Evolutionary conservation across 2,888 invertebrate species (phyloP).

Genomic region (Melolontha melolontha): DNA sequence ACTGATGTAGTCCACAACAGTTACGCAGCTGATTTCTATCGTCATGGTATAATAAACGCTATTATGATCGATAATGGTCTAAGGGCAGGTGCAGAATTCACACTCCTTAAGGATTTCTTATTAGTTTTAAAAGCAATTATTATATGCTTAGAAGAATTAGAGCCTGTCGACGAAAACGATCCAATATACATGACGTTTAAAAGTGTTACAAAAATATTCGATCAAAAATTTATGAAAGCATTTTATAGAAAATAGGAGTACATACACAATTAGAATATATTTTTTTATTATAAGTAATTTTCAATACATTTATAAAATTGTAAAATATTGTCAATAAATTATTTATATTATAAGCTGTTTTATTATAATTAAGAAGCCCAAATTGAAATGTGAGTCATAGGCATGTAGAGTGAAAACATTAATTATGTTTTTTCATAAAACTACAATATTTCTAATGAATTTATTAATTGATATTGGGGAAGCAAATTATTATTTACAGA

Average conservation of each 20-base stretch:
- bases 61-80: conserved; percentile 45
- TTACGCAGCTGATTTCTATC: conserved; percentile 46
- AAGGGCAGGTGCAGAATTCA: conserved; percentile 42
- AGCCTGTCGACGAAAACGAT: conserved; percentile 38
- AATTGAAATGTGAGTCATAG: too few species aligned
- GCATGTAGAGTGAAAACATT: too few species aligned
- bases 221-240: neutral
- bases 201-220: neutral
- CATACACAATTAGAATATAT: too few species aligned
- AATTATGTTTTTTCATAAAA: too few species aligned
- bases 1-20: conserved; percentile 40
- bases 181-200: neutral
- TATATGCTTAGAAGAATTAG: conserved; percentile 45
- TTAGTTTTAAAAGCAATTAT: conserved; percentile 44
- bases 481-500: too few species aligned
- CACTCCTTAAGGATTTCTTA: conserved; percentile 43
- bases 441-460: too few species aligned
- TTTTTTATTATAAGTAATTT: too few species aligned
- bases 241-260: neutral
- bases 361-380: too few species aligned
- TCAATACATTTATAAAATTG: too few species aligned
- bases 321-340: too few species aligned
- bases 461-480: too few species aligned
- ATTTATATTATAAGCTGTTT: too few species aligned
- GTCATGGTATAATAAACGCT: conserved; percentile 43